A percentile compares a stretch with the other conserved stretches of the same genome.
These are phyloP conservation scores for Uloborus plumipes DNA, from an alignment of 2,888 invertebrate species.

Conservation along the genomic window DNA sequence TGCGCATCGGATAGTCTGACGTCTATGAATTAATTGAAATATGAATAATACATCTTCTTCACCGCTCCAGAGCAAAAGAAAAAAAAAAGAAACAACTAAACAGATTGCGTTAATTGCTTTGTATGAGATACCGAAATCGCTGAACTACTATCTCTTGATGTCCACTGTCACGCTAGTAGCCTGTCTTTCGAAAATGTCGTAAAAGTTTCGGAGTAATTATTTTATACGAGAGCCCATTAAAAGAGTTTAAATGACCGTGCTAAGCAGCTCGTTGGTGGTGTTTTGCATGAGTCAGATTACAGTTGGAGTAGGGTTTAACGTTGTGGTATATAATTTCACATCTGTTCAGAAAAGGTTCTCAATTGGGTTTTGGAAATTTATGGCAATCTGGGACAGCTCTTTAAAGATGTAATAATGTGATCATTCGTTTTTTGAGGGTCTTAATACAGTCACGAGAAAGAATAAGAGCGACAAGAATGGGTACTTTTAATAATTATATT, in stretches of 20 bases:
- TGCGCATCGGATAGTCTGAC: conserved; percentile 15
- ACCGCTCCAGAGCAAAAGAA: conserved; percentile 7
- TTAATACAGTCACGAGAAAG: too few species aligned
- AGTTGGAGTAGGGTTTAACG: too few species aligned
- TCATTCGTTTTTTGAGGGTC: too few species aligned
- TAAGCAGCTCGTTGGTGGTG: not conserved
- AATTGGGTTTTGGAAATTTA: too few species aligned
- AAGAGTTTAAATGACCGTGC: conserved; percentile 20
- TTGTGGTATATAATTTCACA: too few species aligned
- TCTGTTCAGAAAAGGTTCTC: too few species aligned
- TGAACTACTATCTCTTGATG: conserved; percentile 8
- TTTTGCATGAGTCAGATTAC: too few species aligned
- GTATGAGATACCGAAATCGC: conserved; percentile 18
- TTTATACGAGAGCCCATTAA: conserved; percentile 53
- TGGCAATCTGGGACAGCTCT: too few species aligned
- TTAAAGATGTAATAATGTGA: too few species aligned
- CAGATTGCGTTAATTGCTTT: conserved; percentile 42
- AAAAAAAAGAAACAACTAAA: too few species aligned
- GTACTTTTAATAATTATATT: too few species aligned
- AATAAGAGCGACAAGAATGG: too few species aligned
- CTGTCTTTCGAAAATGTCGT: conserved; percentile 25
- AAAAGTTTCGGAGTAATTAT: conserved; percentile 45
- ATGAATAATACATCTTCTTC: conserved; percentile 51
- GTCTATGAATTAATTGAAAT: conserved; percentile 56
- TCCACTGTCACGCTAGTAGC: conserved; percentile 26